Base-by-base conservation (phyloP, 2,888 invertebrate species). In the Ophonus ardosiacus region DNA sequence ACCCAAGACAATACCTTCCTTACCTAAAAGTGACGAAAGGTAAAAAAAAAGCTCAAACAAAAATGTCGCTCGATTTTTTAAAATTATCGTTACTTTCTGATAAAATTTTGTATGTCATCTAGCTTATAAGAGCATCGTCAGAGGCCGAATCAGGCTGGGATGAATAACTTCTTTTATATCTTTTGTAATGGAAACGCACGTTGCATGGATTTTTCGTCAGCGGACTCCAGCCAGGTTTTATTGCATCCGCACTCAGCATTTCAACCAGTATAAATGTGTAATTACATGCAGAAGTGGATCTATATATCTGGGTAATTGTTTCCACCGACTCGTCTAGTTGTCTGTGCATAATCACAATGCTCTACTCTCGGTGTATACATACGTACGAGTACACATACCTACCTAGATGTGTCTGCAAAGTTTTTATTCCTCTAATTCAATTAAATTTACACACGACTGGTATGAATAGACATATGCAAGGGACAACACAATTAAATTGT, bases 221-320 rank as follows among this genome's bases (percentile, higher is more conserved):
- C 59, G 59, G 80, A 78, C 38, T 38, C 38, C 15, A 61, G 80
- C 61, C 57, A 61, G 38, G 61, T 80, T 80, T 80, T 80, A 80
- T 80, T 80, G 59, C 61, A 57, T 61, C 80, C 18, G 80, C 40
- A 59, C 61, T 40, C 57, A 38, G 80, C 80, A 61, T 80, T 81
- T 81, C 57, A 81, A 68, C 57, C 61, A 68, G 81, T 21, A 81
- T 68, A 81, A 81, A 68, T 40, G 81, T 81, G 81, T 57, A 81
- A 81, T 81, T 81, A 68, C 68, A 68, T 71, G 81, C 13, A 71
- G 59, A 81, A 81, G 81, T 81, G 71, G 68, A 81, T 57, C 81
- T 68, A 81, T 81, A 81, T 81, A 81, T 81, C 71, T 81, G 71
- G 68, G 43, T 71, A 81, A 81, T 81, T 81, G 81, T 81, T 81